Evolutionary conservation across 2,797 vertebrate genomes (phyloP), one percentile per base, ranked within the genome.

Genomic region (Mallotus villosus): DNA sequence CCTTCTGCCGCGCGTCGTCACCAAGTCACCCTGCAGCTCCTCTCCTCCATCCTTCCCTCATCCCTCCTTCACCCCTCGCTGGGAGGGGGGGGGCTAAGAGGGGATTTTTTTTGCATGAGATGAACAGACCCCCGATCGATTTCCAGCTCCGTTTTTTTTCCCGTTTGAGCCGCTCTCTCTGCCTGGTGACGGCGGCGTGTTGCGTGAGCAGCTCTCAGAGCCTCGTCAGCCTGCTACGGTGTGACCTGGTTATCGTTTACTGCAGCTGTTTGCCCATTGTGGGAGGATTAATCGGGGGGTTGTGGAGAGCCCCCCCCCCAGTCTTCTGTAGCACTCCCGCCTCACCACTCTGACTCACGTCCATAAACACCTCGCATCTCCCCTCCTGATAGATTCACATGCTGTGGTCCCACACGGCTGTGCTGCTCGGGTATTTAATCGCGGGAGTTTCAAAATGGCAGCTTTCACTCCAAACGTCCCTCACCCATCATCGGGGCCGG

Each of bases 201-300:
- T 2, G 60, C 59, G 6, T 1, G 19, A n/a, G 19, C 19, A 14
- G 53, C 14, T 5, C 14, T 27, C 27, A 8, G 22, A 16, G 2
- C 60, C 24, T 61, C 59, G 2, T 29, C 60, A 61, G 11, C 25
- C 9, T 25, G 14, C 2, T 17, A 25, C 59, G 12, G 6, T 61
- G 83, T 87, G 85, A 83, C 84, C 85, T 84, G 74, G 78, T 86
- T 87, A 86, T 87, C 84, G 24, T 83, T 84, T 78, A 78, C 78
- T 83, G 82, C 88, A 90, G 85, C 85, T 85, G 85, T 73, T 72
- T 53, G 72, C 73, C 72, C 70, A 77, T 85, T 87, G 86, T 86
- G 81, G 74, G 24, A 58, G 72, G 81, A 83, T 85, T 76, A 76
- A 75, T 2, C 34, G 16, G 32, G 34, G 37, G 34, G 21, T 34